Base-by-base conservation (phyloP, 2,113 vertebrate species). In the Amphilophus citrinellus region DNA sequence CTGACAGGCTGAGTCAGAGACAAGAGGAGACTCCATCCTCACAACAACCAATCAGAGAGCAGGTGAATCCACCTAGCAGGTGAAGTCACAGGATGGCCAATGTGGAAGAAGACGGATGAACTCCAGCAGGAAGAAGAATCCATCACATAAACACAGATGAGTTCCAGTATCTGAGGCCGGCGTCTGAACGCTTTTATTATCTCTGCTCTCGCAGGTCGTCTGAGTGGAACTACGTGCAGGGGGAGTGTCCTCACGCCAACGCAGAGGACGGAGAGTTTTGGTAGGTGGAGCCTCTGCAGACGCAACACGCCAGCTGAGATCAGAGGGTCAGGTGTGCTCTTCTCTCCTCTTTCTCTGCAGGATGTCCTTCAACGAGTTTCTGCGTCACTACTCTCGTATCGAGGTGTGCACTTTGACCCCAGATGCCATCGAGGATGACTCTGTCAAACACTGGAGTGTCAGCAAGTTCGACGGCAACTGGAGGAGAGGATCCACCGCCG, bases 331-430 rank as follows among this genome's bases (percentile, higher is more conserved):
- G 27, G 9, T 57, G 47, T 20, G 18, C 17, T 78, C 9, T 6
- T 17, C 10, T 35, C 32, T 62, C 10, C 78, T 44, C 24, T 65
- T 0, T 79, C 76, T 88, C 30, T 61, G 7, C 94, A 99, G 98
- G 98, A 99, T 99, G 98, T 96, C 98, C 0, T 98, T 96, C 88
- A 91, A 58, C 0, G 98, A 99, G 15, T 99, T 99, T 91, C 75
- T 96, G 87, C 94, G 95, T 24, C 95, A 99, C 79, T 99, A 98
- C 82, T 98, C 97, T 7, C 96, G 98, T 9, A 87, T 99, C 44
- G 98, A 99, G 90, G 97, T 99, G 90, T 98, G 97, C 92, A 99
- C 98, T 79, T 94, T 99, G 89, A 99, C 98, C 4, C 98, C 98
- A 0, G 98, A 99, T 87, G 94, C 97, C 3, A 95, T 99, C 27